Percentiles rank a stretch among this genome's conserved stretches.
Conservation (phyloP, 2,888 invertebrate species). For the Apamea monoglypha region DNA sequence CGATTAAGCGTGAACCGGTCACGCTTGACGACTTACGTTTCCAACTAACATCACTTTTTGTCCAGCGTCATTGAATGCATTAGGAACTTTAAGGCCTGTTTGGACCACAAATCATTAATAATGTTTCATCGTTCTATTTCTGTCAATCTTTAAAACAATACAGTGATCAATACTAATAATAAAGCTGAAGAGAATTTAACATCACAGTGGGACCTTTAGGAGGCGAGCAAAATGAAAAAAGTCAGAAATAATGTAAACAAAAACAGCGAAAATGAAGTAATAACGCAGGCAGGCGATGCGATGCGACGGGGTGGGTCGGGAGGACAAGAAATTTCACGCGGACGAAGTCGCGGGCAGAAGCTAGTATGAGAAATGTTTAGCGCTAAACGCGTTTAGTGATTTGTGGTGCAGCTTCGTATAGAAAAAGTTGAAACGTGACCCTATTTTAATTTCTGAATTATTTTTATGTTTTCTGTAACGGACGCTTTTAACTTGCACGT, state of each 20-base stretch:
- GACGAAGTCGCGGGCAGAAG: neutral
- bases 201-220: neutral
- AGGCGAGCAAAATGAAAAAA: neutral
- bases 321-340: neutral
- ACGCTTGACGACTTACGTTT: neutral
- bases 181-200: neutral
- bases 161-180: too few relatives aligned
- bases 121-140: too few relatives aligned
- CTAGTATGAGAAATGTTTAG: neutral
- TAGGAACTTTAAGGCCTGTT: neutral
- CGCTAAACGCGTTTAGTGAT: neutral
- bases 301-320: neutral
- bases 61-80: neutral
- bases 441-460: too few relatives aligned
- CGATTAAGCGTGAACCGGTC: constrained; percentile 16
- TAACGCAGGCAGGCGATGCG: neutral
- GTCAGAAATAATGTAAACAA: neutral
- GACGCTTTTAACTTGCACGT: too few relatives aligned
- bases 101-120: neutral
- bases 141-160: neutral
- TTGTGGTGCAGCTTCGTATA: neutral
- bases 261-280: neutral
- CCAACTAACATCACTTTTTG: constrained; percentile 11
- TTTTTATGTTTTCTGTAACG: too few relatives aligned
- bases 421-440: neutral